Conservation (phyloP, 2,797 vertebrate genomes). For the Muscicapa comitata region DNA sequence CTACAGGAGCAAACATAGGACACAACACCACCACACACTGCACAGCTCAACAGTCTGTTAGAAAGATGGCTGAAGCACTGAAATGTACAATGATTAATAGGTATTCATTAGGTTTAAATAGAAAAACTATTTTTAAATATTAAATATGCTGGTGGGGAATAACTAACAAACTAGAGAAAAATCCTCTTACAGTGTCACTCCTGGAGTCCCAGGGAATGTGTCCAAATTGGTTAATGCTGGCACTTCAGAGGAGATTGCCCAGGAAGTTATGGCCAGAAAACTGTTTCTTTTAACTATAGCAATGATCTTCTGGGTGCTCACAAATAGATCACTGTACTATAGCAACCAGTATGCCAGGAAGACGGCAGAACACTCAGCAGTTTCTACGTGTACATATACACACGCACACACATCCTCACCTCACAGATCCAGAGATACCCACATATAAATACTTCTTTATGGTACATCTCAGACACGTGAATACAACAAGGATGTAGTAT, state of each 20-base stretch:
- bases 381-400: slow-evolving; percentile 31
- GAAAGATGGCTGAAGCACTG: slow-evolving; percentile 62
- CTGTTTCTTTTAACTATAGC: slow-evolving; percentile 69
- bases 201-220: neutral
- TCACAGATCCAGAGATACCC: neutral
- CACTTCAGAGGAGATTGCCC: slow-evolving; percentile 59
- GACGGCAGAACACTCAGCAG: slow-evolving; percentile 54
- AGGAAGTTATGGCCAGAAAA: slow-evolving; percentile 76
- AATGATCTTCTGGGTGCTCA: slow-evolving; percentile 72
- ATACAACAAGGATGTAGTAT: neutral
- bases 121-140: slow-evolving; percentile 57
- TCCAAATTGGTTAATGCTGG: neutral
- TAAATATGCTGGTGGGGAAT: neutral
- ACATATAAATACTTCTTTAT: neutral
- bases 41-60: slow-evolving; percentile 4
- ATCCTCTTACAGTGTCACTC: neutral
- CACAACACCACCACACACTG: neutral
- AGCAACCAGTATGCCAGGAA: slow-evolving; percentile 73
- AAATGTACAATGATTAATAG: slow-evolving; percentile 37
- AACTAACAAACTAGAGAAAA: neutral
- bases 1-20: neutral
- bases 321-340: slow-evolving; percentile 74
- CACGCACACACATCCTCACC: neutral
- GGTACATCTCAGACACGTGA: neutral
- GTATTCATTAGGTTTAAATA: slow-evolving; percentile 48